Evolutionary conservation across 2,113 vertebrate species (phyloP).

Genomic region (Chaenogobius annularis): DNA sequence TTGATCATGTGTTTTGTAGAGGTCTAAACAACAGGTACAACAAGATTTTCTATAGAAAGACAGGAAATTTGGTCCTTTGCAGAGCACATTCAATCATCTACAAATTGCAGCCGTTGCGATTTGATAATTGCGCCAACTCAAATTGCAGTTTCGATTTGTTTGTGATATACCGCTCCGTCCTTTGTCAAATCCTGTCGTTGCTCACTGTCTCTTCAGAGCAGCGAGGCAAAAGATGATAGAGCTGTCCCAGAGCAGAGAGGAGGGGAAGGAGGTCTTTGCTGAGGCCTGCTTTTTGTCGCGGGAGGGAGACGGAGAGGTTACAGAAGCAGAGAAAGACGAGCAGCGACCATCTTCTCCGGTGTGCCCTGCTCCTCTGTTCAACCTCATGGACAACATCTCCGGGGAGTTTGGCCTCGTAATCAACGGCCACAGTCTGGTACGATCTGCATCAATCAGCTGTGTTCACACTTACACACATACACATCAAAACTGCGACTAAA

Average conservation of each 20-base stretch:
- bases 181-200: background rate
- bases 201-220: slow-evolving; percentile 71
- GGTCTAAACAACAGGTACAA: no score
- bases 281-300: slow-evolving; percentile 66
- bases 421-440: slow-evolving; percentile 92
- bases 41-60: no score
- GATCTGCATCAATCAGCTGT: slow-evolving; percentile 22
- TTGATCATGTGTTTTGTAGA: no score
- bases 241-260: slow-evolving; percentile 57
- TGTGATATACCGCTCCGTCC: background rate
- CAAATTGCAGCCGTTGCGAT: no score
- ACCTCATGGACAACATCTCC: slow-evolving; percentile 83
- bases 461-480: background rate
- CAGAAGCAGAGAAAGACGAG: slow-evolving; percentile 33
- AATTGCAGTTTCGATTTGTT: no score
- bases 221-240: slow-evolving; percentile 88
- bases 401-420: slow-evolving; percentile 91
- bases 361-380: slow-evolving; percentile 66
- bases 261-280: slow-evolving; percentile 75
- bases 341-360: slow-evolving; percentile 29
- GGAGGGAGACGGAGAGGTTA: slow-evolving; percentile 46
- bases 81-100: no score
- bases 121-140: no score
- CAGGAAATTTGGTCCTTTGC: no score
- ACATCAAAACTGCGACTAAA: background rate